These are phyloP conservation scores for Alosa sapidissima DNA, from an alignment of 2,797 vertebrate genomes.

Conservation along the genomic window DNA sequence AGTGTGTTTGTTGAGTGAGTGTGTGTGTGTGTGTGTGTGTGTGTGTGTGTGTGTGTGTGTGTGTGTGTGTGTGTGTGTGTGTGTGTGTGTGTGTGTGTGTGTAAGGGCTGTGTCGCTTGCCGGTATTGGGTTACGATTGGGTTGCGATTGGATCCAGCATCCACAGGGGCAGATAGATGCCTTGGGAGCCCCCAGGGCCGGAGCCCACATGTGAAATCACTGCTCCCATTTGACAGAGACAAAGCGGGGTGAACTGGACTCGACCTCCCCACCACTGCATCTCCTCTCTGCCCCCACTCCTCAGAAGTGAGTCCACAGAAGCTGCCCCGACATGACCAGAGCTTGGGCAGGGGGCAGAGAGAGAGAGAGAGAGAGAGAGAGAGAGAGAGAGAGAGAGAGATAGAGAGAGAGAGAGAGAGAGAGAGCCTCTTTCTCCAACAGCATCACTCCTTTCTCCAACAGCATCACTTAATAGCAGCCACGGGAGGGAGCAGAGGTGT, in stretches of 20 bases:
- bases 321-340: no score
- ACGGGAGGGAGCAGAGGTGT: background rate
- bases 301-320: no score
- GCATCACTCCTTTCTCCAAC: background rate
- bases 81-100: background rate
- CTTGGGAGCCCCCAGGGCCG: background rate
- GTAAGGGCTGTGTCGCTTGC: background rate
- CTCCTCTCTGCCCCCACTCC: background rate
- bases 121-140: no score
- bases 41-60: background rate
- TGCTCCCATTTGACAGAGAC: background rate
- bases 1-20: background rate
- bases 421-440: no score
- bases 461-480: background rate
- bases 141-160: background rate
- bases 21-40: background rate
- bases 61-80: slow-evolving; percentile 2
- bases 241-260: background rate
- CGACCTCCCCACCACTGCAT: background rate
- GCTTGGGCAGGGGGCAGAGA: background rate
- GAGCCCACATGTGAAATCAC: background rate
- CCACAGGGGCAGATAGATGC: background rate
- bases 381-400: background rate
- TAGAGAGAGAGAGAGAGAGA: background rate
- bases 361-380: slow-evolving; percentile 12